Evolutionary conservation across 1,140 invertebrate species (phyloP), one percentile per base, ranked within the genome.

Genomic region (Chironomus tepperi): DNA sequence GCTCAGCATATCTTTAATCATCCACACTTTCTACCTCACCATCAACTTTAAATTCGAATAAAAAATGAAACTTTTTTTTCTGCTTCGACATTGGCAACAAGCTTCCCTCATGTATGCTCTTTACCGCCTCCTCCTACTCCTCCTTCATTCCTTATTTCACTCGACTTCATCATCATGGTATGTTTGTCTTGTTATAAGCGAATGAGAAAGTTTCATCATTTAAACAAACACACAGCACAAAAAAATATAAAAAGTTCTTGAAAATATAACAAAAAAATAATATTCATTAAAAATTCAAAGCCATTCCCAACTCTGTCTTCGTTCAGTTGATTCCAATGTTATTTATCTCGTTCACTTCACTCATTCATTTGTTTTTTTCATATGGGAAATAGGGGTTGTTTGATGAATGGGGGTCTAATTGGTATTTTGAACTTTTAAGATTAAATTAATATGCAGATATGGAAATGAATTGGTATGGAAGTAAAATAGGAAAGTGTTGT

Each of bases 141-240:
- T 47, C 43, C 43, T 47, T 10, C 10, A 6, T 43, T 43, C n/a
- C 47, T 15, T 34, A 34, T 34, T 34, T 34, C 24, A 34, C 24
- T 34, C 24, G 24, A 34, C 24, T 15, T 57, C 47, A 57, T 57
- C 47, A 57, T n/a, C 47, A 57, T 57, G n/a, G 47, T n/a, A 34
- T 34, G 24, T 57, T 57, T 57, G 47, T 12, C n/a, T 12, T 57
- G 47, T 57, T 57, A 57, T 57, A 15, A 57, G 47, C 47, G 47
- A n/a, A 57, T n/a, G 47, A 57, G n/a, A 57, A 57, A 57, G 47
- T 57, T 57, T 57, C 47, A 57, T 57, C 47, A 57, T 57, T 57
- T 57, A 57, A 57, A 57, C 47, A 57, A 57, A 57, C 47, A 34
- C 24, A 34, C 2, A 57, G 47, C 47, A 57, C 0, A 57, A 57